phyloP scores from a whole-genome alignment of 2,113 vertebrate genomes.

The Chionomys nivalis region DNA sequence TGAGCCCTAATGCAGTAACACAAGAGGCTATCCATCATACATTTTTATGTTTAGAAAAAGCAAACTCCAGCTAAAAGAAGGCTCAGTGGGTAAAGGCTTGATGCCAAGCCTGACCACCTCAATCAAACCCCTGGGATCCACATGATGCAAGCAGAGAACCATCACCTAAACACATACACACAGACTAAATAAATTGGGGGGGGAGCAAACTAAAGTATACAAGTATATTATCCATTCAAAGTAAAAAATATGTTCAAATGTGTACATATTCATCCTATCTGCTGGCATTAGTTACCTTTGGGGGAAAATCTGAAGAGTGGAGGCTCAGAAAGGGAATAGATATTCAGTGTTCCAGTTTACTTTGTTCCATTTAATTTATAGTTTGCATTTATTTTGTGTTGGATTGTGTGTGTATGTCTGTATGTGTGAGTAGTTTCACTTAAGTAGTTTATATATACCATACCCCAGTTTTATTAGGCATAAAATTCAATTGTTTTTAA shows the following conservation, averaged over 20 bases:
- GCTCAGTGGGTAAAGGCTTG: background rate
- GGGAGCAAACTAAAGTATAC: background rate
- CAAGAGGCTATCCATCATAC: background rate
- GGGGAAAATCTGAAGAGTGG: background rate
- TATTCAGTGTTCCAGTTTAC: conserved; percentile 37
- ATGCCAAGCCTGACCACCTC: background rate
- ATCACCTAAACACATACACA: background rate
- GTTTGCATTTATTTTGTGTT: background rate
- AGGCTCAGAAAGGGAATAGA: background rate
- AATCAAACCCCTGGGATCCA: background rate
- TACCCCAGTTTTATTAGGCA: background rate
- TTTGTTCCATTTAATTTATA: background rate
- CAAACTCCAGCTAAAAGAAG: background rate
- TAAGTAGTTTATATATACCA: background rate
- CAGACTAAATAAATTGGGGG: background rate
- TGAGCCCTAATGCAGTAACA: conserved; percentile 3
- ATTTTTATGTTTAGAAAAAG: conserved; percentile 10
- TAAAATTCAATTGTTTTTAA: conserved; percentile 30
- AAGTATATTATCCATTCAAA: background rate
- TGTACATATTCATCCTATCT: background rate
- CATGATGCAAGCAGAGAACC: background rate
- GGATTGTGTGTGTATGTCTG: background rate
- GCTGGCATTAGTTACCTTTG: background rate
- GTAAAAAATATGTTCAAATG: background rate
- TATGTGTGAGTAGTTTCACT: background rate